Base-by-base conservation (phyloP, 2,113 vertebrate genomes). In the Cercocebus atys region DNA sequence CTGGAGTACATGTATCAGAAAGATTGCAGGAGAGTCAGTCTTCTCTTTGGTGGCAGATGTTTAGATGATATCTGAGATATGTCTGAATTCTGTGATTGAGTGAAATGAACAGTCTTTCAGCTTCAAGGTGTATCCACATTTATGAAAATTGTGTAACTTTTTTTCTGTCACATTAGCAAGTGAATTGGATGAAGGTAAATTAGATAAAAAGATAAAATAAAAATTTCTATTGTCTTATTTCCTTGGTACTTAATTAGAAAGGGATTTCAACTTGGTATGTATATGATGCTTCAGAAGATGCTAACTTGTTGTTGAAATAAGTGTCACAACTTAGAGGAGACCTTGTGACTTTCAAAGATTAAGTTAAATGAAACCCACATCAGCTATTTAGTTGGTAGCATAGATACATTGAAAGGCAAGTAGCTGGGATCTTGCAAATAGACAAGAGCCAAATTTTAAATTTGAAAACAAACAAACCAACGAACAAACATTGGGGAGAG, bases 221-320 rank as follows among this genome's bases (percentile, higher is more conserved):
- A 93, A 88, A n/a, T 27, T 25, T 18, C 22, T 35, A 91, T 43
- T 94, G n/a, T 64, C 27, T 38, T 76, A 40, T 96, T 96, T 90
- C 61, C 40, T 12, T 66, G 18, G 8, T 47, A 80, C 20, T 88
- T 83, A 80, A 20, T 27, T 93, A 40, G 23, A 89, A 95, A 92
- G 43, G 6, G 32, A 57, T 83, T 76, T 93, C 61, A 93, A 86
- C 45, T 93, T 97, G 8, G 3, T 94, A 84, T 93, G 89, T 93
- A 52, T 35, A 11, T 7, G 3, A 5, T 17, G 3, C 47, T 81
- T 72, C 35, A 88, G 38, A 82, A 94, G 85, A 85, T 35, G 70
- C 27, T 88, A 13, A 87, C 40, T 97, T 93, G 68, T 55, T 55
- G 94, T 47, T 86, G 66, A 95, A 94, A 45, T 57, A 82, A 95